A percentile compares a stretch with the other conserved stretches of the same genome.
Conservation (phyloP, 2,113 vertebrate species). For the Colius striatus region DNA sequence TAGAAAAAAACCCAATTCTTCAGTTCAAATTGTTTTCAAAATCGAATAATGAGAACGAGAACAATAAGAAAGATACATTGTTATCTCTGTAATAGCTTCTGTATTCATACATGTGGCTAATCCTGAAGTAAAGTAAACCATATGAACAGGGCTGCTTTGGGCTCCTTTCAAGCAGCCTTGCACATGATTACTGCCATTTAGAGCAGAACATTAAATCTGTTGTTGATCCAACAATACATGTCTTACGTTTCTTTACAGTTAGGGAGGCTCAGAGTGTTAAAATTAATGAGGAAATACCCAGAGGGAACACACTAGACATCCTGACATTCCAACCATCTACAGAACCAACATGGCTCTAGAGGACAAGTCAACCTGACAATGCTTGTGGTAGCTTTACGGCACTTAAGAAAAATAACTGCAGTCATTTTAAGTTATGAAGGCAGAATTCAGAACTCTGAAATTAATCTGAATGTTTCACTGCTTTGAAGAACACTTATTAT, state of each 20-base stretch:
- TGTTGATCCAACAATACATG: rapidly evolving
- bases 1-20: background rate
- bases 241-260: background rate
- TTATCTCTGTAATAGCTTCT: background rate
- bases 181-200: background rate
- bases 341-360: background rate
- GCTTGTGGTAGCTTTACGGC: rapidly evolving
- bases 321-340: background rate
- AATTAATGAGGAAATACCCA: background rate
- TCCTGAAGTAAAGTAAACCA: rapidly evolving
- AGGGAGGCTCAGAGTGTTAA: background rate
- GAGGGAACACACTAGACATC: background rate
- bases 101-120: background rate
- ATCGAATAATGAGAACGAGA: background rate
- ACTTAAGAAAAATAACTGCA: background rate
- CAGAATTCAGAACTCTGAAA: background rate
- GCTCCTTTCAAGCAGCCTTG: background rate
- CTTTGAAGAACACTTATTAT: background rate
- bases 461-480: background rate
- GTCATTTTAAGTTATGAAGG: background rate
- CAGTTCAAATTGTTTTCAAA: background rate
- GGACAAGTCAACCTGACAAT: background rate
- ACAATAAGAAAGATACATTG: background rate
- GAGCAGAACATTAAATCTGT: background rate
- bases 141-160: background rate